Base-by-base conservation (phyloP, 2,888 invertebrate genomes). In the Salpingus planirostris region DNA sequence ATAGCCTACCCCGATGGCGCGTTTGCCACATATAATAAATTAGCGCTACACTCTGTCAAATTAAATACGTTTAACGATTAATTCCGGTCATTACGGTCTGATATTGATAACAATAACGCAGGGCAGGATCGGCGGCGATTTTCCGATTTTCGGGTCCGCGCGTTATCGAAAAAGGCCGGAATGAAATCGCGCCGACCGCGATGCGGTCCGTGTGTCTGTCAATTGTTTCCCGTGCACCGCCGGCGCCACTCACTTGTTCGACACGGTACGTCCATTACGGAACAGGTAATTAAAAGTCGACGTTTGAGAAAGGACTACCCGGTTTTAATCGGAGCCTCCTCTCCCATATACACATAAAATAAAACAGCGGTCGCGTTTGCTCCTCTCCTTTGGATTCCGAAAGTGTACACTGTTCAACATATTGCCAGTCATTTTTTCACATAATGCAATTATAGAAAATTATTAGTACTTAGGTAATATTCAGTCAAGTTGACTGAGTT, bases 261-360 rank as follows among this genome's bases (percentile, higher is more conserved):
- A 65, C 65, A 65, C 55, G 63, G 62, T 63, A 64, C 58, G 63
- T 65, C 65, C 65, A 65, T 65, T 65, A 65, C 62, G 50, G 59
- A 53, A 60, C 62, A 61, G 62, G 64, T 64, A 65, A 65, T 65
- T 65, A 65, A 65, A 64, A 62, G 60, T 54, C 56, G 54, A 54
- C 57, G 59, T 62, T 62, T 61, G 61, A 61, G 33, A 46, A 49
- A 47, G 51, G 50, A 55, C 55, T 54, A 52, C 53, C 57, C 53
- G 59, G 60, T 59, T 61, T 62, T 60, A 62, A 60, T 59, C 59
- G 51, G 55, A 54, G 44, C 36, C 40, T 37, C 8, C 43, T n/a
- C n/a, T n/a, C n/a, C n/a, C n/a, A n/a, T n/a, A n/a, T n/a, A n/a
- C n/a, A n/a, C 21, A 8, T 21, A 21, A n/a, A n/a, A n/a, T n/a